Evolutionary conservation across 1,140 invertebrate species (phyloP), one percentile per base, ranked within the genome.

Genomic region (Lithobius niger): DNA sequence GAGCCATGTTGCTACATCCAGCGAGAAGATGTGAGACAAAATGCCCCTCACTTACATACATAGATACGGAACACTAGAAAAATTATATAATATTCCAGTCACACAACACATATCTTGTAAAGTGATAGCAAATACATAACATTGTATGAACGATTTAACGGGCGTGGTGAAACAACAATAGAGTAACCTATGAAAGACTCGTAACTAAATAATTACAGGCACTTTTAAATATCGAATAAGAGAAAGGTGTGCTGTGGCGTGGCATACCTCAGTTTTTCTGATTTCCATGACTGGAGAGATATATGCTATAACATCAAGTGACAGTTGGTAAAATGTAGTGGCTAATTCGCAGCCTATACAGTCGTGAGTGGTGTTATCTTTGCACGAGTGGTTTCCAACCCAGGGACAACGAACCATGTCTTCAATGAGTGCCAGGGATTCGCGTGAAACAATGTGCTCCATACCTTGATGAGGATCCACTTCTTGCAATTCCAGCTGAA

Each of bases 311-410:
- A 73, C 36, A 21, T 59, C 50, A 3, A 67, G 44, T 15, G 63
- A 40, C 21, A 71, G 55, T 60, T 65, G 26, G 52, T 96, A 90
- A 83, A 91, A 96, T 66, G 95, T 83, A 6, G 92, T 84, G 45
- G 83, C 82, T 42, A 91, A 84, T 68, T 95, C 90, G 71, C 94
- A 97, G 65, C 87, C 89, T 25, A 81, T 77, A 69, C 95, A 98
- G 64, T 92, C 88, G 6, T 73, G 71, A 28, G 68, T 67, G 6
- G 65, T 59, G 55, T 72, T 66, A 44, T 71, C 68, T 49, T 78
- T 75, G 66, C 87, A 90, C 1, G 75, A 74, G 67, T 91, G 85
- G 44, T 73, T 77, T 40, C 80, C 81, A 57, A 82, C 80, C 80
- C 85, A 88, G 27, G 77, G 73, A 44, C 83, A 79, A 3, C 78